phyloP scores from a whole-genome alignment of 92 coral and sea anemone genomes.

The Montipora capitata region DNA sequence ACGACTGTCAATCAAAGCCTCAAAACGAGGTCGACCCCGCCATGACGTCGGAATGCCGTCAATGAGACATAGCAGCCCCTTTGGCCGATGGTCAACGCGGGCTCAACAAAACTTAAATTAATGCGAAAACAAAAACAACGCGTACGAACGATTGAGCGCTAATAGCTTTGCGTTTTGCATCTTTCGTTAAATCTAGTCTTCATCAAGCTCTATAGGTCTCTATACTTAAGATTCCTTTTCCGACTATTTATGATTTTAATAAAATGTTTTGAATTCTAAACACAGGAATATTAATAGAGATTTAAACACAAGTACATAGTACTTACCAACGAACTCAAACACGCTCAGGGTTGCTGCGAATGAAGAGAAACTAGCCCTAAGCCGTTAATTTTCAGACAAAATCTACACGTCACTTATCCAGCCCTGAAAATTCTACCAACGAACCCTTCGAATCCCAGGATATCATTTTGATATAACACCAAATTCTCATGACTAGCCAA shows the following conservation, averaged over 20 bases:
- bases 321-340: background rate
- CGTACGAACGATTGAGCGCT: background rate
- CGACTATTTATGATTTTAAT: background rate
- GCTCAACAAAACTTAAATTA: background rate
- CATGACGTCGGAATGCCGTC: background rate
- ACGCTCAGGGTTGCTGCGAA: background rate
- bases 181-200: background rate
- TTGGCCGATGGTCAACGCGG: background rate
- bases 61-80: background rate
- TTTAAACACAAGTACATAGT: slow-evolving; percentile 29
- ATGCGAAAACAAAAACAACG: background rate
- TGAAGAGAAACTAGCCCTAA: background rate
- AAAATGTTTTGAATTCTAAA: background rate
- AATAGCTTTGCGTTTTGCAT: background rate
- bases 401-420: background rate
- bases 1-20: background rate
- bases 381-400: background rate
- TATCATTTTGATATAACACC: too few relatives aligned
- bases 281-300: background rate
- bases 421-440: background rate
- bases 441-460: too few relatives aligned
- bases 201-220: background rate
- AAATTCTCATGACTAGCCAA: too few relatives aligned
- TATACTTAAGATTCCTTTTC: background rate
- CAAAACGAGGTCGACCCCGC: background rate